Base-by-base conservation (phyloP, 2,113 vertebrate species). In the Oryctolagus cuniculus region DNA sequence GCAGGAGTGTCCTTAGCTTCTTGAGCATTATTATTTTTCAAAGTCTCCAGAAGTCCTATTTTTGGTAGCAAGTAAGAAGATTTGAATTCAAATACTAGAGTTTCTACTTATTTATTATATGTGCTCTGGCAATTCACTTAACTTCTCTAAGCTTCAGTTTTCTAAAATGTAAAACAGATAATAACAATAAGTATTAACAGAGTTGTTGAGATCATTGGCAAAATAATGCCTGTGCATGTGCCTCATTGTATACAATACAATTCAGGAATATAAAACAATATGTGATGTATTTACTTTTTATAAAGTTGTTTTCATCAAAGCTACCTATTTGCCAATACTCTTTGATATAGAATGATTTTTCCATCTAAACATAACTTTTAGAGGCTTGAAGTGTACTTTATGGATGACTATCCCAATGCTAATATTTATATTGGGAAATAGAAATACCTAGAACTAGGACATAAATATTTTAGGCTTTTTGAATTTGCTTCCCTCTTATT, bases 381-480 rank as follows among this genome's bases (percentile, higher is more conserved):
- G 38, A 93, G 38, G 31, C n/a, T 53, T 92, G 61, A 79, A 79
- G 10, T 64, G 19, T 1, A 87, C 29, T 38, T 87, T 87, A 77
- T 73, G 6, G 34, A 86, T n/a, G 74, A 2, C 53, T 84, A 24
- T 84, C 81, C 31, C 7, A 92, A 58, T 72, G n/a, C 3, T 24
- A 67, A 34, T 4, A 5, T 63, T 31, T 75, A 64, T 70, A 3
- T 0, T 63, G 22, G 63, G 15, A 86, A 89, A 83, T 4, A 12
- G 61, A 95, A 85, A 78, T 90, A 73, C 5, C 55, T 87, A 90
- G 69, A 95, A 44, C 51, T 85, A 36, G 2, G 10, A 77, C 53
- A 73, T 89, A 94, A 84, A 93, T 88, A 92, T 58, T 93, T 53
- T 78, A 87, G n/a, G 10, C 6, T 67, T 38, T 8, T 92, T n/a